Evolutionary conservation across 2,888 invertebrate species (phyloP).

Genomic region (Mimachlamys varia): DNA sequence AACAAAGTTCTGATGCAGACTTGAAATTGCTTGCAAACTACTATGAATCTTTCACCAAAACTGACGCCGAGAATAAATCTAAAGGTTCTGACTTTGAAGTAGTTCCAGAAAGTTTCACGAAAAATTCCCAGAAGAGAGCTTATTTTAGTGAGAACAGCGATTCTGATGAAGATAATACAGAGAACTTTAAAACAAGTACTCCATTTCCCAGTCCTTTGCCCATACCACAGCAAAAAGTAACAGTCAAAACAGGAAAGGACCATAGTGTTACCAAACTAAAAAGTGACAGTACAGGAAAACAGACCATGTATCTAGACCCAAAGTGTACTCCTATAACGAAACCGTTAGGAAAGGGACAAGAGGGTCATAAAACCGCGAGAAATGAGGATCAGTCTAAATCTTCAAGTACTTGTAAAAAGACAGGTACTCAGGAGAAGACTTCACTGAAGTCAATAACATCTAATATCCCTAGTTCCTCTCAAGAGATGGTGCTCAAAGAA

Average conservation of each 20-base stretch:
- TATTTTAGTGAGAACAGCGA: not conserved
- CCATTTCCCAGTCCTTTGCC: not conserved
- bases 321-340: not conserved
- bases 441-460: not conserved
- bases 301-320: not conserved
- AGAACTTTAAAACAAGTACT: not conserved
- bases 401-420: not conserved
- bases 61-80: not conserved
- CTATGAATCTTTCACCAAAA: conserved; percentile 26
- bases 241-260: not conserved
- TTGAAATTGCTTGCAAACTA: conserved; percentile 24
- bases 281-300: not conserved
- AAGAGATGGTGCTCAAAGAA: not conserved
- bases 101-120: conserved; percentile 33
- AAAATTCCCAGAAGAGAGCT: not conserved
- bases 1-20: not conserved
- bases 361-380: not conserved
- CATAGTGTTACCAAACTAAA: not conserved
- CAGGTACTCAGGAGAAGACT: not conserved
- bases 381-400: not conserved
- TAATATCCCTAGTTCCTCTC: not conserved
- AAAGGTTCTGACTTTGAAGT: conserved; percentile 48
- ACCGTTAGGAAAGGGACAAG: not conserved
- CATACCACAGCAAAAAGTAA: not conserved
- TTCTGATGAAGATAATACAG: not conserved